Percentiles rank a stretch among this genome's conserved stretches.
Evolutionary conservation across 1,140 invertebrate genomes (phyloP).

Genomic region (Coptotermes formosanus): DNA sequence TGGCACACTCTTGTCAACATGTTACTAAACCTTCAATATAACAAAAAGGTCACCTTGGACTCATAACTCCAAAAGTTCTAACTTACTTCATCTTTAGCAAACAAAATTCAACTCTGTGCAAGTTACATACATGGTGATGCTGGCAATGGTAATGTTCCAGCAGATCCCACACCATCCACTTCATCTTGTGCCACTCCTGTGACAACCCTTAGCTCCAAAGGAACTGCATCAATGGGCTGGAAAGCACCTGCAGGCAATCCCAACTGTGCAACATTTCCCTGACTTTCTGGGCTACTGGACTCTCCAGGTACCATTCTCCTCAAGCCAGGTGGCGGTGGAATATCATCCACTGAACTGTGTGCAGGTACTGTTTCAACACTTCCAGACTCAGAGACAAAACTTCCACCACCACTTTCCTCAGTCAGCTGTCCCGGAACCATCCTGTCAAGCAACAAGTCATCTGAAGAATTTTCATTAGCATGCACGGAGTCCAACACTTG

Average conservation of each 20-base stretch:
- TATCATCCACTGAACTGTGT: conserved; percentile 29
- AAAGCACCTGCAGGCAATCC: not conserved
- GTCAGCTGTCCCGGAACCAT: conserved; percentile 28
- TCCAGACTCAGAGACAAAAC: not conserved
- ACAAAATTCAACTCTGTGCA: not conserved
- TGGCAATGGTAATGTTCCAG: conserved; percentile 13
- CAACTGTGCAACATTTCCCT: conserved; percentile 10
- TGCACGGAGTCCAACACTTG: not conserved
- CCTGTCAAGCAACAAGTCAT: not conserved
- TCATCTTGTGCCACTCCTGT: conserved; percentile 40
- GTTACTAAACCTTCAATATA: no score
- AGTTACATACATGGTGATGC: not conserved
- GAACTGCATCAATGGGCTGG: conserved; percentile 25
- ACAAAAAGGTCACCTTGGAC: no score
- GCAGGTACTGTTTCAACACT: not conserved
- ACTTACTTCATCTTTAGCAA: no score
- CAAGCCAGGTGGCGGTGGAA: conserved; percentile 43
- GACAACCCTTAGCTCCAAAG: conserved; percentile 42
- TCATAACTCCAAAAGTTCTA: no score
- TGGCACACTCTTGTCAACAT: no score
- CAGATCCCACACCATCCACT: conserved; percentile 30
- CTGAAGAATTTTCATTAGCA: not conserved
- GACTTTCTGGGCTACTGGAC: conserved; percentile 45
- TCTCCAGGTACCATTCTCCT: conserved; percentile 48
- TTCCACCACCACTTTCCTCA: not conserved